These are phyloP conservation scores for Antechinus flavipes DNA, from an alignment of 2,113 vertebrate species.

Conservation along the genomic window DNA sequence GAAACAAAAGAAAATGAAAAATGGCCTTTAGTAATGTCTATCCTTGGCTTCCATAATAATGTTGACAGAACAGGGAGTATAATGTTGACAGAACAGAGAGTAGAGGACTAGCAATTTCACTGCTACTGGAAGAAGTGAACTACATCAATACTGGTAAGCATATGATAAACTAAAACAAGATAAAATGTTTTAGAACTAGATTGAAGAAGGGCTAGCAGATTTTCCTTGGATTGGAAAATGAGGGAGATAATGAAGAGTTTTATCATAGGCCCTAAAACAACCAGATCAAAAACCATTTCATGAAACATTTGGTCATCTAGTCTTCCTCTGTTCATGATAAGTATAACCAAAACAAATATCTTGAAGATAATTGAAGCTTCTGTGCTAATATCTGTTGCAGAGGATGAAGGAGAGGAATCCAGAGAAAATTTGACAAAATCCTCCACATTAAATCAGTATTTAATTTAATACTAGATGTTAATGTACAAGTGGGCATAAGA, in stretches of 20 bases:
- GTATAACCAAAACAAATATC: not conserved
- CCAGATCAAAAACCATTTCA: not conserved
- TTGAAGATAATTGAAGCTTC: not conserved
- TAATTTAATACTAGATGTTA: not conserved
- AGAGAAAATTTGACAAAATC: not conserved
- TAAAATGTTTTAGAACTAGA: not conserved
- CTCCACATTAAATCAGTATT: not conserved
- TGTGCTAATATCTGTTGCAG: not conserved
- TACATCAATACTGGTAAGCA: not conserved
- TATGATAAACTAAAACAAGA: not conserved
- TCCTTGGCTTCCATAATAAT: not conserved
- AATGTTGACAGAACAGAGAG: not conserved
- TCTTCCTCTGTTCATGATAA: not conserved
- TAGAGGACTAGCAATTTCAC: not conserved
- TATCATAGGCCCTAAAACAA: not conserved
- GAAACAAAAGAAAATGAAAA: not conserved
- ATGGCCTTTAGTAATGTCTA: not conserved
- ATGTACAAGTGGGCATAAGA: not conserved
- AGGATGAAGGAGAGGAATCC: not conserved
- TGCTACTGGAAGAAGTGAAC: not conserved
- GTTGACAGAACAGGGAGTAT: not conserved
- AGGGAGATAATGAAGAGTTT: not conserved
- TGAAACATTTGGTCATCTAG: not conserved
- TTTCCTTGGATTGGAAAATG: not conserved
- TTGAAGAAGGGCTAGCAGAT: not conserved